A percentile compares a stretch with the other conserved stretches of the same genome.
These are phyloP conservation scores for Drosophila siamana DNA, from an alignment of 2,888 invertebrate species.

Conservation along the genomic window DNA sequence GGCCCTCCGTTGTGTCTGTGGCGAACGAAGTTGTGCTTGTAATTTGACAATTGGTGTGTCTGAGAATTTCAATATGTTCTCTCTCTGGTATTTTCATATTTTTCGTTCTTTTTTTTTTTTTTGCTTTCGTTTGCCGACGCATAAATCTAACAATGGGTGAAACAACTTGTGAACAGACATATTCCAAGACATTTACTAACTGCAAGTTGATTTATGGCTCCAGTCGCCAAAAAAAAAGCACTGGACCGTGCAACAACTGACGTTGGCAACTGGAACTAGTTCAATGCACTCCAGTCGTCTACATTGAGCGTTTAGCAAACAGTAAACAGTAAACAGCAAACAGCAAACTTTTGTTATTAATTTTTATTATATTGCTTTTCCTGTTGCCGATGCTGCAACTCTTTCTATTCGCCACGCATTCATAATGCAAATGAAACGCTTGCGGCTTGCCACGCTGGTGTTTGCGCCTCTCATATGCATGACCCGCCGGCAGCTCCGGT, in stretches of 20 bases:
- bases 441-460: constrained; percentile 49
- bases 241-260: no score
- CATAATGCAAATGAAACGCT: constrained; percentile 65
- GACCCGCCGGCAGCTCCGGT: constrained; percentile 40
- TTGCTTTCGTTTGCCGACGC: constrained; percentile 30
- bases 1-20: constrained; percentile 5
- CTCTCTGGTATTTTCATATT: constrained; percentile 49
- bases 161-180: constrained; percentile 29
- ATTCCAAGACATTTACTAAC: constrained; percentile 20
- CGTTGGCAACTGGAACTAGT: constrained; percentile 25
- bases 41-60: constrained; percentile 60
- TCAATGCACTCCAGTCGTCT: constrained; percentile 12
- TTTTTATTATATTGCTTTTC: constrained; percentile 52
- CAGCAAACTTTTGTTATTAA: constrained; percentile 57
- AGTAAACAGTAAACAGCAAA: constrained; percentile 5
- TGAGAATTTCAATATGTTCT: constrained; percentile 73
- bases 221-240: constrained; percentile 6
- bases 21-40: constrained; percentile 7
- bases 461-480: constrained; percentile 32
- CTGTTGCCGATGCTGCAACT: no score
- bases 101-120: constrained; percentile 12
- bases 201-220: constrained; percentile 26
- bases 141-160: constrained; percentile 55
- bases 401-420: constrained; percentile 14
- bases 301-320: constrained; percentile 16